Evolutionary conservation across 2,888 invertebrate genomes (phyloP).

Genomic region (Metacarcinus magister): DNA sequence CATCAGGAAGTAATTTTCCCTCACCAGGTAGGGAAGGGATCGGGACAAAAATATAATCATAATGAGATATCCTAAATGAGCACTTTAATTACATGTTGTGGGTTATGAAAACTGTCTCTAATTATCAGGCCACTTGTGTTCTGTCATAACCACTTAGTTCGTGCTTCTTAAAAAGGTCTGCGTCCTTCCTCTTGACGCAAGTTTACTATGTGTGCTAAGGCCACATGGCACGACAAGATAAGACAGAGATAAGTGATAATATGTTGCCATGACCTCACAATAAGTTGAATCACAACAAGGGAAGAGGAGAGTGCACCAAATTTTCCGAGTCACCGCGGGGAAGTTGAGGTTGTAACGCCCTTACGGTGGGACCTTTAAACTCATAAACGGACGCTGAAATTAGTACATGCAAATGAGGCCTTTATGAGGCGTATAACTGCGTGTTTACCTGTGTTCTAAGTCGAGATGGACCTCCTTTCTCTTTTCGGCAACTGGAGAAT

Average conservation of each 20-base stretch:
- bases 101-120: background rate
- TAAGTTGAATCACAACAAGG: background rate
- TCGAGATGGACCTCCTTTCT: background rate
- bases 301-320: background rate
- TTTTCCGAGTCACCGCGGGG: background rate
- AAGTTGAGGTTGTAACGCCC: background rate
- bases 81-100: background rate
- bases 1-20: background rate
- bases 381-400: background rate
- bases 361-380: background rate
- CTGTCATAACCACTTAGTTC: background rate
- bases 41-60: background rate
- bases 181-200: background rate
- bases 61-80: background rate
- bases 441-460: background rate
- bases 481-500: background rate
- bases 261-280: background rate
- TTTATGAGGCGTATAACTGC: constrained; percentile 45
- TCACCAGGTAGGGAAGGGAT: background rate
- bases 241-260: background rate
- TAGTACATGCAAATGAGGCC: constrained; percentile 22
- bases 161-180: background rate
- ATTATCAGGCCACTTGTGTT: background rate
- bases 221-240: background rate
- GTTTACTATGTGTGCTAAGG: background rate